Base-by-base conservation (phyloP, 37 sponge, comb jelly and placozoan genomes). In the Beroe forskalii region DNA sequence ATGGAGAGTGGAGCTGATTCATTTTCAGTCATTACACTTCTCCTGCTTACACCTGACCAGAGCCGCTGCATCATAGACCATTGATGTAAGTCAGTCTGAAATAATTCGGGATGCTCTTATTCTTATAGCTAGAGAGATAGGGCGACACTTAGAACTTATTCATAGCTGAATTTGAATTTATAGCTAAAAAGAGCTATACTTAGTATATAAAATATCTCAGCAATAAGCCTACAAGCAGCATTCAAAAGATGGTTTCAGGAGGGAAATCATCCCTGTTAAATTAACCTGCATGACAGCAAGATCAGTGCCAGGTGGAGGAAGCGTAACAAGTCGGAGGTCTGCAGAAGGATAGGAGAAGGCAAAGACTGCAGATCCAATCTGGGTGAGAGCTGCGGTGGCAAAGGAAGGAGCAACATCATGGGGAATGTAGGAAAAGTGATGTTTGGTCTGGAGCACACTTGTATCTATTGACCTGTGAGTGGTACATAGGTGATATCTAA, bases 291-390 rank as follows among this genome's bases (percentile, higher is more conserved):
- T 32, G 0, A 80, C 86, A 25, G 44, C 86, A 14, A 37, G 27
- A 80, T 80, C 86, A 80, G 55, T 27, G n/a, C 86, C 86, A 42
- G 40, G 86, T 42, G 86, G 86, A 25, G 86, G 86, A 4, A 80
- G 86, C 14, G 86, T 80, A n/a, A 80, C 86, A 41, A 80, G 86
- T 80, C 86, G 28, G 1, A 80, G 86, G 42, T 80, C 86, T 14
- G 55, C 55, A 24, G 86, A 80, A n/a, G 86, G 86, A 38, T 80
- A 80, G 86, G 86, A 80, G 86, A 80, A 80, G 3, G 86, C 86
- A 25, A 80, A 80, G 0, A 80, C 86, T 80, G 86, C 86, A 80
- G 86, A 43, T 17, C 86, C 86, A 23, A 80, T 44, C 31, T 80
- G 86, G 3, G 86, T 44, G 55, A 80, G 86, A 43, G 86, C 44